Evolutionary conservation across 2,797 vertebrate genomes (phyloP).

Genomic region (Eulemur rubriventer): DNA sequence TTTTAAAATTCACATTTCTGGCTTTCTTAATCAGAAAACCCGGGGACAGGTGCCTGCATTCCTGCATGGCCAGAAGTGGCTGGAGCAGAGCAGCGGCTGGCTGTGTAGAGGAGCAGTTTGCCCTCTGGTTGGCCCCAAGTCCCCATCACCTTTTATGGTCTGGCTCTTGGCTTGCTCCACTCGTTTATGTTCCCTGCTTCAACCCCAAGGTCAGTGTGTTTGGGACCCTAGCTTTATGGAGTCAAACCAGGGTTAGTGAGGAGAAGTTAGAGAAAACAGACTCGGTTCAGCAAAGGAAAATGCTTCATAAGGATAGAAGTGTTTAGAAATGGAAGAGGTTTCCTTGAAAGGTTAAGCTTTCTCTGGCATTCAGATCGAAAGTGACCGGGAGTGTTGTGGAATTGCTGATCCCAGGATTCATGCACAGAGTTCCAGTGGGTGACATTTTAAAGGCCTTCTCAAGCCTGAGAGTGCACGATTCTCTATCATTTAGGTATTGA

Average conservation of each 20-base stretch:
- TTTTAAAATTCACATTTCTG: background rate
- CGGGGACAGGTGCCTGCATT: background rate
- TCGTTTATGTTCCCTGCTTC: background rate
- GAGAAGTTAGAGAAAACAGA: background rate
- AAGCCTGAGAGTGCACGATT: background rate
- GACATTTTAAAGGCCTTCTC: background rate
- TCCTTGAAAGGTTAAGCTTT: background rate
- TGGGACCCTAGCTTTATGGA: background rate
- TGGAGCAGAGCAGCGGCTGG: background rate
- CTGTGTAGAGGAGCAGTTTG: fast-evolving
- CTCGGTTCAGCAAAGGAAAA: background rate
- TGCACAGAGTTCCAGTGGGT: background rate
- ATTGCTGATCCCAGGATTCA: background rate
- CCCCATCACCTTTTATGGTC: background rate
- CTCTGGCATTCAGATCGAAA: background rate
- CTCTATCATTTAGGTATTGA: background rate
- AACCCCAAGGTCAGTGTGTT: background rate
- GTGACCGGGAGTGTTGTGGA: background rate
- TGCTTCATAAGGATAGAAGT: background rate
- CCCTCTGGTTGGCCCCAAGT: background rate
- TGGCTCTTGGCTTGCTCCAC: background rate
- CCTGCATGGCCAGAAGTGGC: background rate
- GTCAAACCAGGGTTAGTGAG: background rate
- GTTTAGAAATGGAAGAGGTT: background rate
- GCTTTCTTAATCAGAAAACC: background rate